These are phyloP conservation scores for Phalangium opilio DNA, from an alignment of 2,888 invertebrate species.

Conservation along the genomic window DNA sequence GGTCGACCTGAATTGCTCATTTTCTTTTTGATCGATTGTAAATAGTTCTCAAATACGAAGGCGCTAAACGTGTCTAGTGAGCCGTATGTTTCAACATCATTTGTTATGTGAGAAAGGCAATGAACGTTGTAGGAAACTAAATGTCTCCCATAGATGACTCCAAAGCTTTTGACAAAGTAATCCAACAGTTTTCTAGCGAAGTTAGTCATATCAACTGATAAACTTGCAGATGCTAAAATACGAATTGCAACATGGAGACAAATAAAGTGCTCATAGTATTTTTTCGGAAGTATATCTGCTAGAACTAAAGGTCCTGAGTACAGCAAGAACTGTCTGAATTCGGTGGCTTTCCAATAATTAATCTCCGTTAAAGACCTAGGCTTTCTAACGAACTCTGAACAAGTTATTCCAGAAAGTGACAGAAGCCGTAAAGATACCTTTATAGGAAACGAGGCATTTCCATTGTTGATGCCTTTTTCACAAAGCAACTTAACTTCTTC, in stretches of 20 bases:
- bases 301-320: conserved; percentile 23
- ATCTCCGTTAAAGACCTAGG: conserved; percentile 21
- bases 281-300: conserved; percentile 11
- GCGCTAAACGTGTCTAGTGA: conserved; percentile 19
- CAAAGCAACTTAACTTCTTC: background rate
- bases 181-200: no score
- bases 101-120: conserved; percentile 21
- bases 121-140: conserved; percentile 24
- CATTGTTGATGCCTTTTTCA: background rate
- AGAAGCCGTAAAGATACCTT: no score
- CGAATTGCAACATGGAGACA: conserved; percentile 17
- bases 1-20: conserved; percentile 2
- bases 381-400: conserved; percentile 22
- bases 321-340: conserved; percentile 22
- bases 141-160: conserved; percentile 18
- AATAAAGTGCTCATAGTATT: conserved; percentile 20
- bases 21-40: conserved; percentile 19
- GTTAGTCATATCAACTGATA: no score
- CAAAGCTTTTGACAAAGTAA: conserved; percentile 19
- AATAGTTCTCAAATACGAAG: conserved; percentile 21
- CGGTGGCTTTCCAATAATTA: conserved; percentile 24
- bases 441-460: background rate
- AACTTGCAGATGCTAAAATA: conserved; percentile 11
- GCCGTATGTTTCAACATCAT: conserved; percentile 20
- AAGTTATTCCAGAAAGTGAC: background rate